Conservation (phyloP, 37 sponge, comb jelly and placozoan species). For the Crambe crambe region DNA sequence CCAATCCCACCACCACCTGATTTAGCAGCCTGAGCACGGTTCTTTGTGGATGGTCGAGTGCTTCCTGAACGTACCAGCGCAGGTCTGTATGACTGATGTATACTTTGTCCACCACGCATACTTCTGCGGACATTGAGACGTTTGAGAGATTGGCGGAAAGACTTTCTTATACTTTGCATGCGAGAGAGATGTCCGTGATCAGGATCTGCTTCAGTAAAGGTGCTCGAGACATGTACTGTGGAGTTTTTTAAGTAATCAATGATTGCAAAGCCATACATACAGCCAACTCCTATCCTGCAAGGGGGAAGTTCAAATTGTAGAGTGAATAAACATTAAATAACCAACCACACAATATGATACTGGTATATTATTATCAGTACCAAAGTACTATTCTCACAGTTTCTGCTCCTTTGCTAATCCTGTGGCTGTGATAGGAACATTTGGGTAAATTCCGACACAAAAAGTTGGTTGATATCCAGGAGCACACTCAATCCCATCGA, state of each 20-base stretch:
- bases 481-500: constrained; percentile 54
- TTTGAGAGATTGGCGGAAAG: constrained; percentile 79
- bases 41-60: constrained; percentile 39
- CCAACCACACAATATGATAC: too few species aligned
- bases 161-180: constrained; percentile 79
- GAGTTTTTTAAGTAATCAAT: constrained; percentile 66
- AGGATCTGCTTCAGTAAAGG: constrained; percentile 35
- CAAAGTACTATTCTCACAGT: constrained; percentile 78
- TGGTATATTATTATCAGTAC: too few species aligned
- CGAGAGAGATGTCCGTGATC: constrained; percentile 47
- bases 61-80: constrained; percentile 48
- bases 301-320: too few species aligned
- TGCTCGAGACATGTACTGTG: constrained; percentile 50
- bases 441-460: constrained; percentile 70
- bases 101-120: constrained; percentile 62
- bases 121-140: constrained; percentile 70
- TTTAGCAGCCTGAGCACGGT: constrained; percentile 4
- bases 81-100: constrained; percentile 29
- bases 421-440: constrained; percentile 63
- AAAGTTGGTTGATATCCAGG: constrained; percentile 81
- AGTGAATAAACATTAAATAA: too few species aligned
- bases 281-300: constrained; percentile 74
- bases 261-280: constrained; percentile 79
- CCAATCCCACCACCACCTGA: constrained; percentile 2
- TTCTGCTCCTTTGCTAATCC: constrained; percentile 59